These are phyloP conservation scores for Wasmannia auropunctata DNA, from an alignment of 1,140 invertebrate species.

Conservation along the genomic window DNA sequence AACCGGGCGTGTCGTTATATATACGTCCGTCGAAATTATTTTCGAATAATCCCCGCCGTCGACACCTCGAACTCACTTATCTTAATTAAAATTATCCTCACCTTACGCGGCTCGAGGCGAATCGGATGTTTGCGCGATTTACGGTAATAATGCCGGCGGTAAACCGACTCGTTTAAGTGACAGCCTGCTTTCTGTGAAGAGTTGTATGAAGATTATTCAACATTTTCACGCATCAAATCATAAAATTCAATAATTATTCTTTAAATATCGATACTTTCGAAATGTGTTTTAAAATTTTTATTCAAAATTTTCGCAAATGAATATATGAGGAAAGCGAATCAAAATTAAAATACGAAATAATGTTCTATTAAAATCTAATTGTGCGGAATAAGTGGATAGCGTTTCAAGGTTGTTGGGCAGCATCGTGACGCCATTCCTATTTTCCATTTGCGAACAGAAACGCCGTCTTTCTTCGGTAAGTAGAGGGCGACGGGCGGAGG, in stretches of 20 bases:
- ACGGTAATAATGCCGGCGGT: slow-evolving; percentile 40
- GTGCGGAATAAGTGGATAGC: background rate
- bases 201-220: slow-evolving; percentile 8
- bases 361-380: background rate
- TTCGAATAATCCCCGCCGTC: slow-evolving; percentile 50
- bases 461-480: slow-evolving; percentile 47
- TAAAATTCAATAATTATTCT: background rate
- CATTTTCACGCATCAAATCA: background rate
- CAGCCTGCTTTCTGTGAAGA: background rate
- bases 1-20: slow-evolving; percentile 56
- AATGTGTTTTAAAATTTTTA: background rate
- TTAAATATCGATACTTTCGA: background rate
- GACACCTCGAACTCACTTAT: slow-evolving; percentile 46
- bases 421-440: slow-evolving; percentile 20
- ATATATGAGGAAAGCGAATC: background rate
- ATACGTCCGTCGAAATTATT: slow-evolving; percentile 66
- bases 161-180: slow-evolving; percentile 30
- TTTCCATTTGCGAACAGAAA: slow-evolving; percentile 51
- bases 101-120: background rate
- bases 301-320: background rate
- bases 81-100: slow-evolving; percentile 62
- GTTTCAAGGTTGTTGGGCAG: slow-evolving; percentile 23
- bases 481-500: slow-evolving; percentile 11
- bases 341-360: background rate
- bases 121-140: slow-evolving; percentile 51